Base-by-base conservation (phyloP, 1,140 invertebrate genomes). In the Leptonema lineaticorne region DNA sequence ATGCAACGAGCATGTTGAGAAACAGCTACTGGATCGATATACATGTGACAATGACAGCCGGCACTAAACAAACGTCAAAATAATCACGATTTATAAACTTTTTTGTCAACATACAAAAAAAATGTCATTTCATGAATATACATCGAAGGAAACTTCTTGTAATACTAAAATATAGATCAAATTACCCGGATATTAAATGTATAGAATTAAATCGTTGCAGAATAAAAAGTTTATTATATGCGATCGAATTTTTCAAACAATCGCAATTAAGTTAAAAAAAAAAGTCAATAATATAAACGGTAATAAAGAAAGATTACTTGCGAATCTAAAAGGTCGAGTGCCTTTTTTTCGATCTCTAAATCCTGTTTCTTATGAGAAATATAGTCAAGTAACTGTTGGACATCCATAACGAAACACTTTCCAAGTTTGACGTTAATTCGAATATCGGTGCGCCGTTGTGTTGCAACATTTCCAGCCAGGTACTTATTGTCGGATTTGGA, bases 11-110 rank as follows among this genome's bases (percentile, higher is more conserved):
- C 8, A 60, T 1, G 8, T 60, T 60, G 58, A 60, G 58, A 41
- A 60, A 1, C 58, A 11, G 16, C 16, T n/a, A n/a, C 1, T 9
- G 22, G 33, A 60, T 60, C 58, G 58, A 60, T 60, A 37, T 20
- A 11, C 58, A 60, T 30, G 58, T 60, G 58, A 16, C 7, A 20
- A 30, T 60, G 58, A 60, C 58, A 57, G 58, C 24, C 7, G 58
- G 9, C 9, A 26, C 5, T 3, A 53, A 4, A 18, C 46, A 22
- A 48, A 48, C 16, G 41, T 46, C 41, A 46, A 46, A 7, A 4
- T 16, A 16, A n/a, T 20, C 46, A 1, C 46, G 9, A 48, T 20
- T 41, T 9, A 14, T 2, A 41, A 41, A 41, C 37, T 41, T 41
- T 11, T n/a, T n/a, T 41, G 2, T 11, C 37, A 41, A 41, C 37